A percentile compares a stretch with the other conserved stretches of the same genome.
These are phyloP conservation scores for Proisotoma minuta DNA, from an alignment of 2,888 invertebrate species.

Conservation along the genomic window DNA sequence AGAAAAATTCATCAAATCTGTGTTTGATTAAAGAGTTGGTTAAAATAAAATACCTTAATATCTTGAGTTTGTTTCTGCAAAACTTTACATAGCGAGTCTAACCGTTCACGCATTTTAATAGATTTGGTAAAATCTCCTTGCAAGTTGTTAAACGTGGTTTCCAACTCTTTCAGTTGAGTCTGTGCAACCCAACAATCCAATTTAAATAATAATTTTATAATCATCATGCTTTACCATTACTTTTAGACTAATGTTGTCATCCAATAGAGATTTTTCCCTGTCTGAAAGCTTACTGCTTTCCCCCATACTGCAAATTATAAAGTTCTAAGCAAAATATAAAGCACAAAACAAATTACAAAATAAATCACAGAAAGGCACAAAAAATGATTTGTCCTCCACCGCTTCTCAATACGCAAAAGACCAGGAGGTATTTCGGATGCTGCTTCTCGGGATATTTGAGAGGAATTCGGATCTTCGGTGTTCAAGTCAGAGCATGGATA, in stretches of 20 bases:
- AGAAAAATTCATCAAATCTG: slow-evolving; percentile 11
- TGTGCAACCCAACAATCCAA: slow-evolving; percentile 9
- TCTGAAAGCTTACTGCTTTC: slow-evolving; percentile 30
- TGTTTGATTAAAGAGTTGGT: background rate
- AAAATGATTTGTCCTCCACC: background rate
- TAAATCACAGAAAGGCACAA: background rate
- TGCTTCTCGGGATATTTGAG: background rate
- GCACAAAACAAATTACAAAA: background rate
- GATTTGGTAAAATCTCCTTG: slow-evolving; percentile 40
- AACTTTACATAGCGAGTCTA: slow-evolving; percentile 44
- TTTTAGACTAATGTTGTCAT: slow-evolving; percentile 39
- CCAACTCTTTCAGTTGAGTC: slow-evolving; percentile 42
- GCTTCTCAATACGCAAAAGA: background rate
- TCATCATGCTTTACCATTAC: slow-evolving; percentile 15
- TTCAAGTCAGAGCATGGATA: background rate
- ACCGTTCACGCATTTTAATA: slow-evolving; percentile 36
- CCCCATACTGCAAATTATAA: slow-evolving; percentile 1
- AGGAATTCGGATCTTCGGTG: background rate
- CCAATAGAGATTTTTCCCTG: slow-evolving; percentile 36
- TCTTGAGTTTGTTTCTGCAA: slow-evolving; percentile 44
- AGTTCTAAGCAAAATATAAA: background rate
- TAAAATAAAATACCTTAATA: slow-evolving; percentile 36
- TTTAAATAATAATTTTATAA: background rate
- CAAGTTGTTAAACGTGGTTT: slow-evolving; percentile 29
- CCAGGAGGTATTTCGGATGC: background rate